Base-by-base conservation (phyloP, 2,888 invertebrate species). In the Cantharis rustica region DNA sequence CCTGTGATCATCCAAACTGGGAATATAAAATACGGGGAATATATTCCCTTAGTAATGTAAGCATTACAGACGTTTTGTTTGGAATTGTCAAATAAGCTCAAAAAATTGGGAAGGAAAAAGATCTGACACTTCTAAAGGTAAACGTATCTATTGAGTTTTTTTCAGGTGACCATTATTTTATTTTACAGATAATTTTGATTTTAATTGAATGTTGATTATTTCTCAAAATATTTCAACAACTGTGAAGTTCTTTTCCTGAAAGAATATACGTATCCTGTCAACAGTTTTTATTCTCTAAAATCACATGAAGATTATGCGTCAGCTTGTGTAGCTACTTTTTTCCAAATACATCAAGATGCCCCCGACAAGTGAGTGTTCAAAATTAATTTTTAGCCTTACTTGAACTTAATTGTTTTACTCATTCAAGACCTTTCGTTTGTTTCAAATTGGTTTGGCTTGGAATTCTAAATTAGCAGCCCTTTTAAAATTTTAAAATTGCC, bases 201-300 rank as follows among this genome's bases (percentile, higher is more conserved):
- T 98, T 98, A 13, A 97, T 98, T n/a, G 96, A 96, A 98, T 88
- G 96, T 97, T 10, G 96, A 97, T 87, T 94, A 96, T 84, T 98
- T 99, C 88, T 93, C 95, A 47, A 90, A 92, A 79, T 99, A 98
- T 87, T 99, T 98, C 87, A 92, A 95, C 84, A 92, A 94, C 76
- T 96, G 96, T 69, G 94, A 94, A 68, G 96, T 95, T 0, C 90
- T 98, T 82, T 97, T 97, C 87, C 89, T 99, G 66, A 95, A 97
- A 88, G 99, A 99, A 0, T 90, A 98, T 80, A 95, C 96, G 47
- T 94, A 92, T 88, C 95, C 95, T 0, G 94, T 96, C 0, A 92
- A 93, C 70, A 91, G 95, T 71, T 93, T 92, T 88, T 94, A 95
- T 84, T 89, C 94, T 0, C 91, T 92, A 82, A 91, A 91, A 83